These are phyloP conservation scores for Perizoma flavofasciatum DNA, from an alignment of 2,888 invertebrate genomes.

Conservation along the genomic window DNA sequence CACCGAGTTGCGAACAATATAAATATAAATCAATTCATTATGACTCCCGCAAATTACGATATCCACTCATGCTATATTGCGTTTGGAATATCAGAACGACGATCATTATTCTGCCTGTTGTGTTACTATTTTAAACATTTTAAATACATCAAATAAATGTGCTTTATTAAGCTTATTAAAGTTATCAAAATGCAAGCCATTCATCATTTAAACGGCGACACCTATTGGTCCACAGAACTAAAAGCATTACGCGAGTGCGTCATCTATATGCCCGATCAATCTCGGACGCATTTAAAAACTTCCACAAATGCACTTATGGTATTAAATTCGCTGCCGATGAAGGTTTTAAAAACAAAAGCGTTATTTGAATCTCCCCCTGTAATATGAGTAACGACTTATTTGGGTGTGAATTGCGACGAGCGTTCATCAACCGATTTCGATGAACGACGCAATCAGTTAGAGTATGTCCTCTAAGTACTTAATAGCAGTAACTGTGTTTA, in stretches of 20 bases:
- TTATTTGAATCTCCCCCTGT: constrained; percentile 74
- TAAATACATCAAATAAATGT: constrained; percentile 15
- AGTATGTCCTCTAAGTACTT: constrained; percentile 59
- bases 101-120: constrained; percentile 40
- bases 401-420: constrained; percentile 61
- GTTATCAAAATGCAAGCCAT: constrained; percentile 25
- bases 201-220: constrained; percentile 34
- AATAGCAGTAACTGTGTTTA: constrained; percentile 45
- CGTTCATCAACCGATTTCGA: constrained; percentile 68
- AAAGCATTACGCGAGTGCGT: constrained; percentile 44
- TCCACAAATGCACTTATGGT: constrained; percentile 72
- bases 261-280: constrained; percentile 54
- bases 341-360: constrained; percentile 67
- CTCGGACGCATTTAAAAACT: constrained; percentile 60
- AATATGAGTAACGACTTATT: constrained; percentile 76
- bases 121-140: constrained; percentile 34
- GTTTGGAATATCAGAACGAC: constrained; percentile 46
- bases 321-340: constrained; percentile 77
- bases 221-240: constrained; percentile 26
- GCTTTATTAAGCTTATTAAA: constrained; percentile 4
- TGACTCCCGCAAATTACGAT: constrained; percentile 58
- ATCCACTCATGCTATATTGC: constrained; percentile 48
- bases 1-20: constrained; percentile 67
- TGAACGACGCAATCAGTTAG: constrained; percentile 75
- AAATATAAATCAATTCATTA: constrained; percentile 75